A percentile compares a stretch with the other conserved stretches of the same genome.
These are phyloP conservation scores for Melinaea marsaeus DNA, from an alignment of 2,888 invertebrate genomes.

Conservation along the genomic window DNA sequence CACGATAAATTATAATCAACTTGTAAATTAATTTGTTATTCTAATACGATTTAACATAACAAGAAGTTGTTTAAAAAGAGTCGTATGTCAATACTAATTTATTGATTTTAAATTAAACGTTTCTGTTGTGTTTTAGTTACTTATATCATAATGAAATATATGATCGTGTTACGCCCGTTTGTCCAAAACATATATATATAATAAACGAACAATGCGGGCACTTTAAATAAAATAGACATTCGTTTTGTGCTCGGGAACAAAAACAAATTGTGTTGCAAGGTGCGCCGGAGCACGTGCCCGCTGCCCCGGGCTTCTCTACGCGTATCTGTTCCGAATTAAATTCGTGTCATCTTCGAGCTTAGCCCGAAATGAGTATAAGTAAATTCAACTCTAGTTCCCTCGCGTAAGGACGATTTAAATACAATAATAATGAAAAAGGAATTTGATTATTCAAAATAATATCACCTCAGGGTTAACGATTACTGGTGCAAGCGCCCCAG, in stretches of 20 bases:
- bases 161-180: too few relatives aligned
- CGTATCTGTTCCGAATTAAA: constrained; percentile 72
- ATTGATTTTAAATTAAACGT: not conserved
- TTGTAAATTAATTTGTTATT: not conserved
- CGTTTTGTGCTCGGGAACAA: constrained; percentile 47
- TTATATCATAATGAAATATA: too few relatives aligned
- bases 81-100: not conserved
- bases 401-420: constrained; percentile 63
- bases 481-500: constrained; percentile 75
- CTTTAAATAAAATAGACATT: constrained; percentile 55
- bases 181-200: constrained; percentile 19
- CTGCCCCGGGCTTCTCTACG: constrained; percentile 61
- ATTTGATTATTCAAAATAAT: constrained; percentile 76
- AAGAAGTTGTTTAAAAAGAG: not conserved
- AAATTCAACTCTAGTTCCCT: constrained; percentile 67
- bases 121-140: not conserved
- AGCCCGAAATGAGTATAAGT: constrained; percentile 49
- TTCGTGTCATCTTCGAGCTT: constrained; percentile 72
- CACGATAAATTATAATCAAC: too few relatives aligned
- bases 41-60: not conserved
- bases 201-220: constrained; percentile 32
- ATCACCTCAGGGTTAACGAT: constrained; percentile 79
- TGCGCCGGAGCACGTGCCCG: constrained; percentile 73
- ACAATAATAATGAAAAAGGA: constrained; percentile 64
- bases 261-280: constrained; percentile 66